A percentile compares a stretch with the other conserved stretches of the same genome.
Evolutionary conservation across 2,888 invertebrate species (phyloP).

Genomic region (Sipha maydis): DNA sequence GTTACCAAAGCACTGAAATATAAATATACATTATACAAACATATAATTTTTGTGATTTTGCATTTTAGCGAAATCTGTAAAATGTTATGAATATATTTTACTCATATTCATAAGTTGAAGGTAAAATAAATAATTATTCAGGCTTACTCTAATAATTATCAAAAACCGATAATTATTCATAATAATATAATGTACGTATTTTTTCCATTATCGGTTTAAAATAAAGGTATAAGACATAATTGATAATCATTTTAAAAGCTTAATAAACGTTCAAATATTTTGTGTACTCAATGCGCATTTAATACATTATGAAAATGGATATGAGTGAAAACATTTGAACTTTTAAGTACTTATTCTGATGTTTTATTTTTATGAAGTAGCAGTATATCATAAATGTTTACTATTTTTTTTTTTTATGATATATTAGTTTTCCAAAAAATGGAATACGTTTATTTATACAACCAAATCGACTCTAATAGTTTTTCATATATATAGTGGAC

Average conservation of each 20-base stretch:
- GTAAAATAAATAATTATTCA: background rate
- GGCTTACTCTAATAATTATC: background rate
- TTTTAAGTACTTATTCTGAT: background rate
- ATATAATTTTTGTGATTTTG: too few species aligned
- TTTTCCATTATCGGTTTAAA: too few species aligned
- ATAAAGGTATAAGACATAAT: too few species aligned
- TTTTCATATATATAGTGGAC: constrained; percentile 46
- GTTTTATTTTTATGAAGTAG: background rate
- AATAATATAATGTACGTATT: too few species aligned
- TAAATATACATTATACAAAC: too few species aligned
- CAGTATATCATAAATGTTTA: background rate
- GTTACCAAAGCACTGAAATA: too few species aligned
- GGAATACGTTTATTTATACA: constrained; percentile 17
- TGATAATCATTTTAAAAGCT: background rate
- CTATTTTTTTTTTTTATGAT: background rate
- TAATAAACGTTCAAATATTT: background rate
- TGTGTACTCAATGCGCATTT: background rate
- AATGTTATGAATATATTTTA: too few species aligned
- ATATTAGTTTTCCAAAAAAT: background rate
- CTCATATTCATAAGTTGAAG: too few species aligned
- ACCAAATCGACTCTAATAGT: constrained; percentile 9
- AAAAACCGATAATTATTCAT: background rate
- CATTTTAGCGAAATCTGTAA: too few species aligned
- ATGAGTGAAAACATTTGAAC: background rate
- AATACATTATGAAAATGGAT: background rate